These are phyloP conservation scores for Caenorhabditis inopinata DNA, from an alignment of 1,140 invertebrate genomes.

Conservation along the genomic window DNA sequence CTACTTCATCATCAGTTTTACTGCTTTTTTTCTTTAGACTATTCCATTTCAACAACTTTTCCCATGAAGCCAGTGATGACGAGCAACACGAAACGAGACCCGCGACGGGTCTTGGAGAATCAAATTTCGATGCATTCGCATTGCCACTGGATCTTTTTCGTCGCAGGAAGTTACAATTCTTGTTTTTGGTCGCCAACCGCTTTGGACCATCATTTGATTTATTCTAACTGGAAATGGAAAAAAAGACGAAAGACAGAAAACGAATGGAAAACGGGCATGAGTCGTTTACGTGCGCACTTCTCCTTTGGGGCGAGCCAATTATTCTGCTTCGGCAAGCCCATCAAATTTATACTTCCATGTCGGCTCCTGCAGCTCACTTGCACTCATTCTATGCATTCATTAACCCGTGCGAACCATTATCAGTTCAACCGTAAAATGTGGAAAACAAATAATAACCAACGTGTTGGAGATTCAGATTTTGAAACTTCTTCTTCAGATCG, in stretches of 20 bases:
- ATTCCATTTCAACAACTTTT: slow-evolving; percentile 23
- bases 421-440: no score
- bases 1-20: not conserved
- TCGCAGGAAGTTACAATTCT: not conserved
- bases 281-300: slow-evolving; percentile 2
- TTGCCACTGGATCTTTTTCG: slow-evolving; percentile 13
- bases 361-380: not conserved
- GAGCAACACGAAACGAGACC: slow-evolving; percentile 9
- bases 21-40: not conserved
- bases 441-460: no score
- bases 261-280: not conserved
- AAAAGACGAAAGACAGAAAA: no score
- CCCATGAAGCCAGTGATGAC: slow-evolving; percentile 14
- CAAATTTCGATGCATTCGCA: slow-evolving; percentile 25
- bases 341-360: not conserved
- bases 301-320: not conserved
- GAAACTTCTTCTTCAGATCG: no score
- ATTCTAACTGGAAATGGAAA: not conserved
- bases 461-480: no score
- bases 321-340: slow-evolving; percentile 1
- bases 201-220: slow-evolving; percentile 22
- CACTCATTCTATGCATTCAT: not conserved
- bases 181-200: not conserved
- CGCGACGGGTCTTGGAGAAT: not conserved
- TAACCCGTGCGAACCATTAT: no score